Conservation (phyloP, 2,797 vertebrate genomes). For the Sitta carolinensis region DNA sequence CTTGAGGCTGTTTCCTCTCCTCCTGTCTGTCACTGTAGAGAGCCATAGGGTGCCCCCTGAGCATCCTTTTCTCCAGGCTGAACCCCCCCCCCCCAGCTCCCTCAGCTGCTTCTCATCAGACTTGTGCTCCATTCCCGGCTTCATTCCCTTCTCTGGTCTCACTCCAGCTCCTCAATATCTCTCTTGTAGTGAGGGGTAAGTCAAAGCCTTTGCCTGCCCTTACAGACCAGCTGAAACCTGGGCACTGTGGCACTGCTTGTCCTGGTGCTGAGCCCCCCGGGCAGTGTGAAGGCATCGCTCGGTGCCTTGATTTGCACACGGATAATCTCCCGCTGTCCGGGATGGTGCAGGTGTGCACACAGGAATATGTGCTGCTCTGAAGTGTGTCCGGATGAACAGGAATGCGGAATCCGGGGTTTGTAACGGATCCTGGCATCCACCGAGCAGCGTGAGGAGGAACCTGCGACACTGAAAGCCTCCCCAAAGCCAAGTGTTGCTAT, state of each 20-base stretch:
- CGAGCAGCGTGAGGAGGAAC: not conserved
- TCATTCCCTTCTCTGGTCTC: not conserved
- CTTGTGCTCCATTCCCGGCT: not conserved
- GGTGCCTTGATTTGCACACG: fast-evolving
- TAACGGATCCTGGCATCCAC: not conserved
- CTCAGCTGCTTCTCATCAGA: not conserved
- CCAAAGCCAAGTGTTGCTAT: not conserved
- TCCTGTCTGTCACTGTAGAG: not conserved
- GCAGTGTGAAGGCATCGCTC: fast-evolving
- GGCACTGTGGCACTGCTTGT: not conserved
- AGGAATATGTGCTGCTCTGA: not conserved
- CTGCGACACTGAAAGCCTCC: not conserved
- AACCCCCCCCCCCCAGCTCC: not conserved
- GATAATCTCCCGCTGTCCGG: fast-evolving
- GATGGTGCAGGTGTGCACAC: not conserved
- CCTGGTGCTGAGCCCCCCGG: not conserved
- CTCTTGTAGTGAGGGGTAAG: not conserved
- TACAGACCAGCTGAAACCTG: too few species aligned
- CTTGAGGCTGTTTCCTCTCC: not conserved
- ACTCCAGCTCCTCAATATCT: not conserved
- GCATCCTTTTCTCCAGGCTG: not conserved
- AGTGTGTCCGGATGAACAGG: not conserved
- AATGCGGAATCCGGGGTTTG: not conserved
- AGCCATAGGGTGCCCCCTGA: not conserved
- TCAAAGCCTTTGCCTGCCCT: not conserved